Percentiles rank a stretch among this genome's conserved stretches.
phyloP scores from a whole-genome alignment of 2,888 invertebrate species.

The Cinara cedri region DNA sequence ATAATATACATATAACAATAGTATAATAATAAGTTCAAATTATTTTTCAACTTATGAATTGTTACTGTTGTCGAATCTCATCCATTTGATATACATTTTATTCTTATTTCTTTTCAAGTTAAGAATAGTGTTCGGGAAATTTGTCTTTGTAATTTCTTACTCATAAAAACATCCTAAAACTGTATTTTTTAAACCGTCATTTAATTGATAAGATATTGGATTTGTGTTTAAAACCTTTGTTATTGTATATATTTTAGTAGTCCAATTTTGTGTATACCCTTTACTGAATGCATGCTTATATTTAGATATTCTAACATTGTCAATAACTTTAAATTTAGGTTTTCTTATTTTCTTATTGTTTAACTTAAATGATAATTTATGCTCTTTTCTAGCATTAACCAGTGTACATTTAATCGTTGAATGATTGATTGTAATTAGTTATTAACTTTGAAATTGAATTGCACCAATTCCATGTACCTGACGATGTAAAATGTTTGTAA shows the following conservation, averaged over 20 bases:
- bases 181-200: background rate
- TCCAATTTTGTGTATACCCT: constrained; percentile 59
- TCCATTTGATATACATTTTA: no score
- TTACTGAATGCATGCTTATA: no score
- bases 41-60: no score
- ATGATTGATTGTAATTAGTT: constrained; percentile 60
- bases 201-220: background rate
- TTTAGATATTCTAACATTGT: no score
- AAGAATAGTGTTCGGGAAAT: background rate
- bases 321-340: no score
- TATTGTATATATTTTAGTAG: constrained; percentile 60
- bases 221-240: constrained; percentile 57
- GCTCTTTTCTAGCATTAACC: constrained; percentile 37
- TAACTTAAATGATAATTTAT: no score
- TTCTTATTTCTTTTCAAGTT: background rate
- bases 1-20: no score
- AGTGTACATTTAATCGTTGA: constrained; percentile 58
- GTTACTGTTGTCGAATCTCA: no score
- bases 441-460: constrained; percentile 60
- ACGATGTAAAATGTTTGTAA: no score
- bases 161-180: background rate
- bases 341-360: no score
- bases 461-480: constrained; percentile 60
- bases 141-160: background rate
- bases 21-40: no score